These are phyloP conservation scores for Zootermopsis nevadensis DNA, from an alignment of 2,888 invertebrate genomes.

Conservation along the genomic window DNA sequence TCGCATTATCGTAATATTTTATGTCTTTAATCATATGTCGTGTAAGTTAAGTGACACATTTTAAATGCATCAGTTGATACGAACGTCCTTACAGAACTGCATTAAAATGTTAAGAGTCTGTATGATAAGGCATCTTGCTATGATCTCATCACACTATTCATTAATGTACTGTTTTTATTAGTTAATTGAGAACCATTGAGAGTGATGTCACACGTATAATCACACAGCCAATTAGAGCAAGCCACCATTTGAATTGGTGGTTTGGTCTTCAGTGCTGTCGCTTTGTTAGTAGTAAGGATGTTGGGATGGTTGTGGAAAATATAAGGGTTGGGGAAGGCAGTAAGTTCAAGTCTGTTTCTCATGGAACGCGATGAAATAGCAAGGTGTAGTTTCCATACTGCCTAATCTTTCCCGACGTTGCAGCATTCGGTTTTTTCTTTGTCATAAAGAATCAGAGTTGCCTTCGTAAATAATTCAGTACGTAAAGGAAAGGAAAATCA, in stretches of 20 bases:
- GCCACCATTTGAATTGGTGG: neutral
- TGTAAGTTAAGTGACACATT: too few relatives aligned
- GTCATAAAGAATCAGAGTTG: too few relatives aligned
- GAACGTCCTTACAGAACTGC: too few relatives aligned
- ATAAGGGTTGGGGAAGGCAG: neutral
- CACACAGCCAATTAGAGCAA: slow-evolving; percentile 1
- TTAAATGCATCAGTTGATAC: too few relatives aligned
- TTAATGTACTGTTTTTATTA: neutral
- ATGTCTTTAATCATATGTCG: too few relatives aligned
- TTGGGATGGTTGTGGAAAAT: neutral
- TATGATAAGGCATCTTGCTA: too few relatives aligned
- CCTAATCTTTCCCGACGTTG: neutral
- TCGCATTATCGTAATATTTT: too few relatives aligned
- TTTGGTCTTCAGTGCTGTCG: neutral
- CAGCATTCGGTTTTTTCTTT: too few relatives aligned
- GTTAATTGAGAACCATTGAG: neutral
- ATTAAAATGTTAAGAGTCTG: too few relatives aligned
- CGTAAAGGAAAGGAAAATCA: too few relatives aligned
- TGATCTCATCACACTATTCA: too few relatives aligned
- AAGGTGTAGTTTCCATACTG: neutral
- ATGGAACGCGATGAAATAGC: neutral
- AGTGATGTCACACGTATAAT: neutral
- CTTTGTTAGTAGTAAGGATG: neutral
- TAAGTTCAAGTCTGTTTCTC: neutral
- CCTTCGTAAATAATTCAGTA: too few relatives aligned